phyloP scores from a whole-genome alignment of 2,113 vertebrate species.

The Aegypius monachus region DNA sequence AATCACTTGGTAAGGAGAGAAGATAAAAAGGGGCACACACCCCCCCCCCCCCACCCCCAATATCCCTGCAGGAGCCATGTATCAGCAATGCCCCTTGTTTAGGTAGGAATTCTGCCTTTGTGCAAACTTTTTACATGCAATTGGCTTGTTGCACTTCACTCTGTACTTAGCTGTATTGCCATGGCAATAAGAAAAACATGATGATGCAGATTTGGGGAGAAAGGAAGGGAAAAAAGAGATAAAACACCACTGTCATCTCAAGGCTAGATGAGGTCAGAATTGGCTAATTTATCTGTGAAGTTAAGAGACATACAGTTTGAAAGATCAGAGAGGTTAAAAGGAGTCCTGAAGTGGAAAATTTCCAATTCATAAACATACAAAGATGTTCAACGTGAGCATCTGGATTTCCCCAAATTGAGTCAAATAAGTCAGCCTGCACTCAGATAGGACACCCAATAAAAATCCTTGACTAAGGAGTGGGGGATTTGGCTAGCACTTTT shows the following conservation, averaged over 20 bases:
- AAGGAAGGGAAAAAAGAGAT: neutral
- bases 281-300: constrained; percentile 29
- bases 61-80: neutral
- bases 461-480: neutral
- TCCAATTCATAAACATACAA: constrained; percentile 31
- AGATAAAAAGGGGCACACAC: neutral
- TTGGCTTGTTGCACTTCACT: neutral
- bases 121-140: constrained; percentile 26
- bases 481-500: neutral
- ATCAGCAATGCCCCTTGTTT: neutral
- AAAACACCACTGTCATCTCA: neutral
- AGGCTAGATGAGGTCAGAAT: constrained; percentile 4
- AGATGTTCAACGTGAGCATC: neutral
- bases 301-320: neutral
- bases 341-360: constrained; percentile 30
- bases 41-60: neutral
- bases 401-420: neutral
- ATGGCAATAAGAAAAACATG: constrained; percentile 62
- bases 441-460: neutral
- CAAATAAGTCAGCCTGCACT: neutral
- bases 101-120: constrained; percentile 31
- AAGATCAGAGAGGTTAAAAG: constrained; percentile 56
- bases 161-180: constrained; percentile 46
- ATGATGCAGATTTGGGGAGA: constrained; percentile 37
- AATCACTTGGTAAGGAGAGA: constrained; percentile 51